phyloP scores from a whole-genome alignment of 2,797 vertebrate species.

The Propithecus perrieri region DNA sequence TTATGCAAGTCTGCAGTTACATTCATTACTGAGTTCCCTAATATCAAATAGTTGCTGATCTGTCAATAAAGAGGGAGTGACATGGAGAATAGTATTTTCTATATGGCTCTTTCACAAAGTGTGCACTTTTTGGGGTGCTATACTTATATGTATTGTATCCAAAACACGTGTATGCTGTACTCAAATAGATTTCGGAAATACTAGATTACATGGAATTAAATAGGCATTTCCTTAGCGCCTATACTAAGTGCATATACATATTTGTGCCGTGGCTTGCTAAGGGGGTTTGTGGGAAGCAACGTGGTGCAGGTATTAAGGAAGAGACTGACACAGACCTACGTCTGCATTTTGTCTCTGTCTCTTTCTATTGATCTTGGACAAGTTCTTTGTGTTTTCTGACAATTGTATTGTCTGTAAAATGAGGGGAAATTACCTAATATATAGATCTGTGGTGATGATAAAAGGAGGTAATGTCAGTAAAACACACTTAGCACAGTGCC shows the following conservation, averaged over 20 bases:
- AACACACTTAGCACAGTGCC: not conserved
- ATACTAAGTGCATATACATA: not conserved
- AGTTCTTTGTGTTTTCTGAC: not conserved
- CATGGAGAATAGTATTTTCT: not conserved
- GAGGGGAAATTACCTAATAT: not conserved
- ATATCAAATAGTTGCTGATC: not conserved
- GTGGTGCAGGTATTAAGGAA: not conserved
- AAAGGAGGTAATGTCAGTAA: not conserved
- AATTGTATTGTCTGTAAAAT: not conserved
- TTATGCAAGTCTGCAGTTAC: not conserved
- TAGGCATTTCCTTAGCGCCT: not conserved
- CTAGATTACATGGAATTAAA: not conserved
- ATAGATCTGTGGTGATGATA: not conserved
- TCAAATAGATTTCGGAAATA: not conserved
- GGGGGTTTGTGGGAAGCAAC: not conserved
- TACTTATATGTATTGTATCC: not conserved
- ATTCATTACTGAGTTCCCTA: not conserved
- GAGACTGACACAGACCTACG: not conserved
- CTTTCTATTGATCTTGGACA: not conserved
- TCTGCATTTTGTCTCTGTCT: not conserved
- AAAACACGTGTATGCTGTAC: not conserved
- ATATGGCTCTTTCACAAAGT: not conserved
- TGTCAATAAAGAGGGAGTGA: not conserved
- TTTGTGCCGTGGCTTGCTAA: not conserved
- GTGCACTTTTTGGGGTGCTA: not conserved